phyloP scores from a whole-genome alignment of 1,140 invertebrate genomes.

The Drosophila willistoni region DNA sequence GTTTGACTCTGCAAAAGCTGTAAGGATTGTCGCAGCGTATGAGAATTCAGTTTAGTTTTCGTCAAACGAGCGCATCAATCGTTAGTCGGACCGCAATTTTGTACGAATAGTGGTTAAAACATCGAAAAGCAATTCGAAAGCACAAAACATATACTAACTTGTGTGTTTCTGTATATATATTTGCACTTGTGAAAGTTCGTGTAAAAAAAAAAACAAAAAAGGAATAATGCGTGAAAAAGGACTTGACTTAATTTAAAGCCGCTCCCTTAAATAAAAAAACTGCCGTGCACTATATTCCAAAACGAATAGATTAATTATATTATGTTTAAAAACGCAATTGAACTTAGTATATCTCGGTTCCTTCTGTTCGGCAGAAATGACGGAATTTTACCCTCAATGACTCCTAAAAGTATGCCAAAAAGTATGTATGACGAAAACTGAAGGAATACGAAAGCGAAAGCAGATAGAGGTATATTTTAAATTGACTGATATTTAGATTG shows the following conservation, averaged over 20 bases:
- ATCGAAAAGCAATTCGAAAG: conserved; percentile 35
- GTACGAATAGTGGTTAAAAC: conserved; percentile 21
- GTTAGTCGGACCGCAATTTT: conserved; percentile 28
- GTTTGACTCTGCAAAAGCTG: conserved; percentile 1
- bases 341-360: not conserved
- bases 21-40: conserved; percentile 21
- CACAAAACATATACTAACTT: conserved; percentile 30
- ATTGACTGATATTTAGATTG: not conserved
- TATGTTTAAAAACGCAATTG: not conserved
- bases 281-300: not conserved
- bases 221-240: not conserved
- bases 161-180: conserved; percentile 40
- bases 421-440: not conserved
- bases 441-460: not conserved
- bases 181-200: not conserved
- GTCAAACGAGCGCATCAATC: conserved; percentile 27
- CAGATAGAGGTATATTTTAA: not conserved
- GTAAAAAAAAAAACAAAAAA: conserved; percentile 23
- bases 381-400: not conserved
- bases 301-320: not conserved
- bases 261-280: conserved; percentile 21
- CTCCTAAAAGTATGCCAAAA: not conserved
- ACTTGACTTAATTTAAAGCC: not conserved
- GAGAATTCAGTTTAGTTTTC: conserved; percentile 40
- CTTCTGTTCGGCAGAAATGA: not conserved